Evolutionary conservation across 2,797 vertebrate genomes (phyloP).

Genomic region (Sphenopsis melanotis): DNA sequence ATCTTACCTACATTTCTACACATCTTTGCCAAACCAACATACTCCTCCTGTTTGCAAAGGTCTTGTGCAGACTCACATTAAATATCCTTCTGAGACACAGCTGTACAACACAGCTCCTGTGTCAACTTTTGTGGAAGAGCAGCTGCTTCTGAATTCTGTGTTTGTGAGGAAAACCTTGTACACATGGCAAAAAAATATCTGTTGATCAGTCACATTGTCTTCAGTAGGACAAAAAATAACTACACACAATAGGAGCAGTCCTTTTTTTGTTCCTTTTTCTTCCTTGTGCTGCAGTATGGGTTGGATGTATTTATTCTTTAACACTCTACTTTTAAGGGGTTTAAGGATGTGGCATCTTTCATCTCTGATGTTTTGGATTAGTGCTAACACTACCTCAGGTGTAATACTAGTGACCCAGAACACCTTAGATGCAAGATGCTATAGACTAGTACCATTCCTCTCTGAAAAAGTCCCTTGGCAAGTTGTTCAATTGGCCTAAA

Average conservation of each 20-base stretch:
- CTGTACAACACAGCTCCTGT: not conserved
- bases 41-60: not conserved
- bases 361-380: not conserved
- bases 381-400: not conserved
- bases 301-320: not conserved
- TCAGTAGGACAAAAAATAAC: not conserved
- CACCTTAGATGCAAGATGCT: not conserved
- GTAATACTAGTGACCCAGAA: not conserved
- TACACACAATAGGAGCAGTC: not conserved
- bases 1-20: not conserved
- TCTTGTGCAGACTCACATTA: rapidly evolving
- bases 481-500: not conserved
- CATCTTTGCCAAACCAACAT: rapidly evolving
- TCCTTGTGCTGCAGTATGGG: not conserved
- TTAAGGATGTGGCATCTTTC: not conserved
- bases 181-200: rapidly evolving
- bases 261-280: not conserved
- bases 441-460: not conserved
- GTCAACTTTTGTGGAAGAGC: not conserved
- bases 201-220: not conserved
- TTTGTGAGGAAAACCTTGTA: not conserved
- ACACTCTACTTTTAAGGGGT: not conserved
- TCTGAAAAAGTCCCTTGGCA: not conserved
- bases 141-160: not conserved
- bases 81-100: rapidly evolving